Conservation (phyloP, 2,888 invertebrate genomes). For the Trimorus sp. region DNA sequence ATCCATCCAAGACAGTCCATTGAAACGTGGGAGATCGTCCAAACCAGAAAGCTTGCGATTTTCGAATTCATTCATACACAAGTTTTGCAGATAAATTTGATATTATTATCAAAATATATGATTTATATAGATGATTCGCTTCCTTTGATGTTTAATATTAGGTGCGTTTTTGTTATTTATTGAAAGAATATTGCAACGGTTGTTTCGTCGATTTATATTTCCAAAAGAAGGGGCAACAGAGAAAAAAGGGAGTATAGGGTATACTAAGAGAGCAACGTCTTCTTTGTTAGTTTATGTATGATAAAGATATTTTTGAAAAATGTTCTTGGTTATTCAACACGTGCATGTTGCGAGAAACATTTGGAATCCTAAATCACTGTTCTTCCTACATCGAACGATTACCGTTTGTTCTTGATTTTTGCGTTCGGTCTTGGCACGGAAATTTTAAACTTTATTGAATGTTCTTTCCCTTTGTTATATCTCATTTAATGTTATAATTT, state of each 20-base stretch:
- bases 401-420: slow-evolving; percentile 28
- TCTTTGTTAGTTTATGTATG: slow-evolving; percentile 50
- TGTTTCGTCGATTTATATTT: slow-evolving; percentile 40
- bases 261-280: slow-evolving; percentile 21
- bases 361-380: slow-evolving; percentile 12
- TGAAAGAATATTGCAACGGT: slow-evolving; percentile 46
- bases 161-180: too few relatives aligned
- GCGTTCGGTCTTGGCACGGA: too few relatives aligned
- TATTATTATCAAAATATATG: too few relatives aligned
- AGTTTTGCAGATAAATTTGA: too few relatives aligned
- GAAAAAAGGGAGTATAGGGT: slow-evolving; percentile 17
- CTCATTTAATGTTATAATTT: background rate
- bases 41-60: too few relatives aligned
- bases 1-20: too few relatives aligned
- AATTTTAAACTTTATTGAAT: slow-evolving; percentile 32
- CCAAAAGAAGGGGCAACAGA: slow-evolving; percentile 25
- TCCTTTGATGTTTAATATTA: too few relatives aligned
- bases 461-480: slow-evolving; percentile 7
- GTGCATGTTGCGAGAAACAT: slow-evolving; percentile 46
- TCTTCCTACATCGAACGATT: slow-evolving; percentile 38
- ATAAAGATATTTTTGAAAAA: slow-evolving; percentile 32
- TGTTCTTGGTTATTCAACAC: slow-evolving; percentile 36
- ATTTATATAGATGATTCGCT: too few relatives aligned
- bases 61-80: too few relatives aligned
- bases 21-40: too few relatives aligned